A percentile compares a stretch with the other conserved stretches of the same genome.
Conservation (phyloP, 2,113 vertebrate species). For the Nipponia nippon region DNA sequence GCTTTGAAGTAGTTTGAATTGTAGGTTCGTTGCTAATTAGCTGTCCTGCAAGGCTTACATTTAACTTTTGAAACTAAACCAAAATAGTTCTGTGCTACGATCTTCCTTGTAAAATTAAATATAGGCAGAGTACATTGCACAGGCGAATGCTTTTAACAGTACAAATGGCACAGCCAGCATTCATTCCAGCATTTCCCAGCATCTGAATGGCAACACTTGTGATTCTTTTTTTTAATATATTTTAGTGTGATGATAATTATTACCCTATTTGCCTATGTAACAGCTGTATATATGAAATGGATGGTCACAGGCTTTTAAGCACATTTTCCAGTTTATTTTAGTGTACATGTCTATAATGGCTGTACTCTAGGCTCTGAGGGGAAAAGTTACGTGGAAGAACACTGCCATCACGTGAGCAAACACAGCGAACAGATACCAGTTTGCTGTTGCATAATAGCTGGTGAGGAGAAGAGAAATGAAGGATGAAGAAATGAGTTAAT, state of each 20-base stretch:
- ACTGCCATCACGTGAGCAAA: neutral
- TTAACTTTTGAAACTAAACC: constrained; percentile 8
- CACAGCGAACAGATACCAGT: neutral
- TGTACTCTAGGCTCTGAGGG: neutral
- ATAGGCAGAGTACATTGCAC: neutral
- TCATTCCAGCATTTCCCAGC: neutral
- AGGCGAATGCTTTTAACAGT: neutral
- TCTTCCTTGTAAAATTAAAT: neutral
- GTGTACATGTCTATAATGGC: neutral
- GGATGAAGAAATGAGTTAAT: constrained; percentile 8
- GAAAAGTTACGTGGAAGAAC: neutral
- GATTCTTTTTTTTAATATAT: neutral
- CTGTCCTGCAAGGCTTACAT: neutral
- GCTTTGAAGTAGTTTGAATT: neutral
- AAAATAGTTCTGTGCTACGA: neutral
- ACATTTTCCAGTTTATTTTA: neutral
- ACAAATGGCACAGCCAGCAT: neutral
- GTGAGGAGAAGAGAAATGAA: neutral
- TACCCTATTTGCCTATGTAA: neutral
- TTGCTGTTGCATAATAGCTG: neutral
- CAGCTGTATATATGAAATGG: neutral
- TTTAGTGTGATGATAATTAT: neutral
- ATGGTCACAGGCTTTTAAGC: neutral
- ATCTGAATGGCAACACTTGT: neutral
- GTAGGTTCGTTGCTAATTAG: neutral